Percentiles rank a stretch among this genome's conserved stretches.
Evolutionary conservation across 2,797 vertebrate genomes (phyloP).

Genomic region (Gymnoscopelus braueri): DNA sequence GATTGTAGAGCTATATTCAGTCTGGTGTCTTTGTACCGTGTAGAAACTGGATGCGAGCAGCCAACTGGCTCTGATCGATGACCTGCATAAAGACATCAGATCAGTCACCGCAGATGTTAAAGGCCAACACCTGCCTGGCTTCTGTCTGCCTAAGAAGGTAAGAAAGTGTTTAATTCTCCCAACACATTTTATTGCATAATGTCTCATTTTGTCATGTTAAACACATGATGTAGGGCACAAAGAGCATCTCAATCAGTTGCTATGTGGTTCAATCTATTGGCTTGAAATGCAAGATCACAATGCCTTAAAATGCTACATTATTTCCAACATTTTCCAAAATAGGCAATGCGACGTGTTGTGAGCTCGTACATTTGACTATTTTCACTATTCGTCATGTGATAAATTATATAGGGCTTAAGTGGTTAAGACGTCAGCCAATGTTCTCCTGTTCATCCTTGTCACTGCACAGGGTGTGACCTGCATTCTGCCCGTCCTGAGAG

Average conservation of each 20-base stretch:
- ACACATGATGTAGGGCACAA: not conserved
- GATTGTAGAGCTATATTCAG: not conserved
- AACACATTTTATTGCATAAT: not conserved
- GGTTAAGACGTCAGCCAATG: no score
- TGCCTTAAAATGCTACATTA: no score
- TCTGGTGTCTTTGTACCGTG: conserved; percentile 31
- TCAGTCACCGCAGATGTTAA: conserved; percentile 89
- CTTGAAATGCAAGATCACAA: no score
- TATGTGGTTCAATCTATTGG: no score
- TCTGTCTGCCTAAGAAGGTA: conserved; percentile 98
- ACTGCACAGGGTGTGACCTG: conserved; percentile 91
- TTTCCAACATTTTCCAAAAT: no score
- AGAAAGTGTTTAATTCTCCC: conserved; percentile 14
- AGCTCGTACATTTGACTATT: no score
- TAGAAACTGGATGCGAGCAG: conserved; percentile 96
- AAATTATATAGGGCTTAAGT: not conserved
- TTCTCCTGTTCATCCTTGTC: not conserved
- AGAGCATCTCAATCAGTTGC: no score
- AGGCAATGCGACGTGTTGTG: no score
- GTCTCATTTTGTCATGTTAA: not conserved
- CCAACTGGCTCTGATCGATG: conserved; percentile 95
- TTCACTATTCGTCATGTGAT: no score
- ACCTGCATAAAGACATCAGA: conserved; percentile 93
- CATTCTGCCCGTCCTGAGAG: conserved; percentile 94
- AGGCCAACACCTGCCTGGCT: conserved; percentile 93